Evolutionary conservation across 2,888 invertebrate genomes (phyloP), one percentile per base, ranked within the genome.

Genomic region (Melanotus villosus): DNA sequence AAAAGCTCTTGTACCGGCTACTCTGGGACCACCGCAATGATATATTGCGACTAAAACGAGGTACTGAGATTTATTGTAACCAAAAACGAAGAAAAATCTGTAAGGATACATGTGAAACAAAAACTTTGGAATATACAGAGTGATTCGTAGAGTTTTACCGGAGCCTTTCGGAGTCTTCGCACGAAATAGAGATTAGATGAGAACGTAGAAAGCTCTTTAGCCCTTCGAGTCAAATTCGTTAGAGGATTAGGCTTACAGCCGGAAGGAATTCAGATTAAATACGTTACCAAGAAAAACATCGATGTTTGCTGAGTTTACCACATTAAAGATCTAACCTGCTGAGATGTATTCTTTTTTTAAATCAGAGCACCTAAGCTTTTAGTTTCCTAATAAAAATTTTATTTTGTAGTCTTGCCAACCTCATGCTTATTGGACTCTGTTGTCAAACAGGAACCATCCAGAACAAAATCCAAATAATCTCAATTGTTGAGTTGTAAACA

Each of bases 1-100:
- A 47, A 47, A 63, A 71, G 59, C 68, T 68, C 45, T 47, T 43
- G 34, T 26, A 43, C 68, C 34, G 68, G 65, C 58, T 45, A 57
- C 47, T 56, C 57, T 21, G 36, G 36, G 45, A 43, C 68, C 47
- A 63, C 47, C 38, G 60, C 64, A 59, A 59, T 64, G 68, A 64
- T 63, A 57, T 68, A 68, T 63, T 58, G 41, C 59, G 43, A 34
- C 38, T 18, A 36, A 14, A 16, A 41, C 5, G 36, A n/a, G 36
- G 32, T 26, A 34, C 23, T 23, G 50, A 52, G 52, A 16, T 52
- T 52, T 32, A 47, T 47, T 47, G 47, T 21, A 12, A n/a, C 4
- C 6, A 34, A 54, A 50, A 54, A 54, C 7, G 16, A 14, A 57
- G 12, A 12, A 18, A 7, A 54, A 36, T 54, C 9, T 36, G 18